Evolutionary conservation across 1,140 invertebrate genomes (phyloP).

Genomic region (Cotesia chilonis): DNA sequence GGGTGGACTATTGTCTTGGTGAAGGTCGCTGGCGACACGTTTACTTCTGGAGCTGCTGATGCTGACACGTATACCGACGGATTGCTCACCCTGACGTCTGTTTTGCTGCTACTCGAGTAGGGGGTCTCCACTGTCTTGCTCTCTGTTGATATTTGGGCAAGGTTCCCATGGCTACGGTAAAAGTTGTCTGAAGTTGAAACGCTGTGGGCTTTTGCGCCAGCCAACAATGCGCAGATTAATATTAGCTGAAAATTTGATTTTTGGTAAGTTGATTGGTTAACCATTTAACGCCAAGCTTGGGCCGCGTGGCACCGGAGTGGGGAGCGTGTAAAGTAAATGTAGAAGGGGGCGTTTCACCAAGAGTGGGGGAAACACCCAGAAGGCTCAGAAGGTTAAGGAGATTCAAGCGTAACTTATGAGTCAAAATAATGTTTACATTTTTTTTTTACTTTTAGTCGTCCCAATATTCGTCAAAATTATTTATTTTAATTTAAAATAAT

Average conservation of each 20-base stretch:
- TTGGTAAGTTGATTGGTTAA: background rate
- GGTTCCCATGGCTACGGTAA: constrained; percentile 70
- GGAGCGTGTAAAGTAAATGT: no score
- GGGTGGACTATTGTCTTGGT: constrained; percentile 25
- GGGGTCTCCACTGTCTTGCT: constrained; percentile 74
- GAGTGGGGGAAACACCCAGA: no score
- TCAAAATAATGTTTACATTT: no score
- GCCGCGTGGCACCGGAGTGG: no score
- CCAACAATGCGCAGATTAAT: constrained; percentile 11
- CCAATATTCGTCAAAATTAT: no score
- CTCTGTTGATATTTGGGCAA: constrained; percentile 72
- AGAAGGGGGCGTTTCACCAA: no score
- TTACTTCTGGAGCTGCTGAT: constrained; percentile 37
- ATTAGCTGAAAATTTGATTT: background rate
- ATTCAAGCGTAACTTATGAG: no score
- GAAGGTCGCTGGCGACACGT: constrained; percentile 37
- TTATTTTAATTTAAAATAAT: no score
- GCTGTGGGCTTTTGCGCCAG: background rate
- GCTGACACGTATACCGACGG: constrained; percentile 65
- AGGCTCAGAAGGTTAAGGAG: no score
- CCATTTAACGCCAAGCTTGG: no score
- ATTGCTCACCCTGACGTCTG: constrained; percentile 72
- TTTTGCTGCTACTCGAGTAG: constrained; percentile 73
- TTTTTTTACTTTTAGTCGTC: no score
- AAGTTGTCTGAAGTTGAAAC: constrained; percentile 72